phyloP scores from a whole-genome alignment of 2,113 vertebrate species.

The Micronycteris hirsuta region DNA sequence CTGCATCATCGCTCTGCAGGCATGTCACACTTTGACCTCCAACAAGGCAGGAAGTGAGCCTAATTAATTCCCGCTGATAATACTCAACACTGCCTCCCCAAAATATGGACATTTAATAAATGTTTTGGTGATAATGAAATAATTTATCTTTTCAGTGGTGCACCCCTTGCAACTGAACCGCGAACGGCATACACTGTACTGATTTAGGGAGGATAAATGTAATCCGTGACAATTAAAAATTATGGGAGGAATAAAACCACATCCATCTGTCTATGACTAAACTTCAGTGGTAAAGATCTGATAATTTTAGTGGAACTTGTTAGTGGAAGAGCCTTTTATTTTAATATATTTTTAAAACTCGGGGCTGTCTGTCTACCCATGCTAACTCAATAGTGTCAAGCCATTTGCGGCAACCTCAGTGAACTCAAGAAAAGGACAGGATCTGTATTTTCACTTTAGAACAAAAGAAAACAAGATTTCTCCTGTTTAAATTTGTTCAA shows the following conservation, averaged over 20 bases:
- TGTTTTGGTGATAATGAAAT: conserved; percentile 59
- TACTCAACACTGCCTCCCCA: not conserved
- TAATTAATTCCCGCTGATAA: conserved; percentile 37
- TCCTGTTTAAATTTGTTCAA: not conserved
- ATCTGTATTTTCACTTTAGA: not conserved
- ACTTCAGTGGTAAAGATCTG: conserved; percentile 23
- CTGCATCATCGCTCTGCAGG: not conserved
- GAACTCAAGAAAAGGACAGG: not conserved
- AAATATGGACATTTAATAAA: conserved; percentile 46
- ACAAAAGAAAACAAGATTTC: not conserved
- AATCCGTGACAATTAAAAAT: conserved; percentile 57
- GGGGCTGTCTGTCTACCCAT: not conserved
- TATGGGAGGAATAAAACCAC: conserved; percentile 1
- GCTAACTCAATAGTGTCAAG: not conserved
- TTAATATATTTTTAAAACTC: conserved; percentile 12
- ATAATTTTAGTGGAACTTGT: conserved; percentile 39
- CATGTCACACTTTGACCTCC: not conserved
- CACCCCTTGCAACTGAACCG: conserved; percentile 42
- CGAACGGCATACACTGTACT: conserved; percentile 28
- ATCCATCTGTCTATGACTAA: conserved; percentile 55
- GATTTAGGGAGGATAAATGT: conserved; percentile 38
- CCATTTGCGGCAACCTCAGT: not conserved
- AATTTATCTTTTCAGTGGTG: conserved; percentile 57
- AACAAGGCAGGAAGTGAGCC: conserved; percentile 6
- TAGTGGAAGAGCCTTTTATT: conserved; percentile 33